Conservation (phyloP, 2,888 invertebrate species). For the Eretmocerus hayati region DNA sequence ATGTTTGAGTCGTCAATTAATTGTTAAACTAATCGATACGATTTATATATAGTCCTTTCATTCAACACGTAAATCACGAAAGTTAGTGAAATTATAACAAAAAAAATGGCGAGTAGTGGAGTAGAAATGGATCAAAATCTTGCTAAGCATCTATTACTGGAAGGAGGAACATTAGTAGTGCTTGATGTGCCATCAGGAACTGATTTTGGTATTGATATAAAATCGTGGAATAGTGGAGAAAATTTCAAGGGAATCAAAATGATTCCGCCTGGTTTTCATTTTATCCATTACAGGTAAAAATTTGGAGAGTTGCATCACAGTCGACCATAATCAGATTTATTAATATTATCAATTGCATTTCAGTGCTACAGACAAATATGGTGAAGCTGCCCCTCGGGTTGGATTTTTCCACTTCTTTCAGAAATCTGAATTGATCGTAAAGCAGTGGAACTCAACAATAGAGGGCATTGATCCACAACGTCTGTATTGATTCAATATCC, state of each 20-base stretch:
- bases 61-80: too few species aligned
- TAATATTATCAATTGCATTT: too few species aligned
- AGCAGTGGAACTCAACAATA: constrained; percentile 72
- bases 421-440: constrained; percentile 74
- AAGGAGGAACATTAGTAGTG: constrained; percentile 78
- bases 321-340: too few species aligned
- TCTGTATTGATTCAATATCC: constrained; percentile 32
- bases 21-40: too few species aligned
- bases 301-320: background rate
- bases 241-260: constrained; percentile 95
- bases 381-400: constrained; percentile 55
- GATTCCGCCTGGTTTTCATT: constrained; percentile 96
- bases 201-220: constrained; percentile 94
- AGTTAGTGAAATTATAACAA: too few species aligned
- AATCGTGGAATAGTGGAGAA: constrained; percentile 82
- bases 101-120: too few species aligned
- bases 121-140: constrained; percentile 65
- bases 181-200: constrained; percentile 83
- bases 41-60: too few species aligned
- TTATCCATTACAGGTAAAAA: constrained; percentile 72
- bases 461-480: constrained; percentile 64
- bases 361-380: constrained; percentile 51
- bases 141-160: constrained; percentile 67
- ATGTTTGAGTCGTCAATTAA: too few species aligned
- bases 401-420: constrained; percentile 84